phyloP scores from a whole-genome alignment of 2,113 vertebrate species.

The Telmatochromis bifrenatus region DNA sequence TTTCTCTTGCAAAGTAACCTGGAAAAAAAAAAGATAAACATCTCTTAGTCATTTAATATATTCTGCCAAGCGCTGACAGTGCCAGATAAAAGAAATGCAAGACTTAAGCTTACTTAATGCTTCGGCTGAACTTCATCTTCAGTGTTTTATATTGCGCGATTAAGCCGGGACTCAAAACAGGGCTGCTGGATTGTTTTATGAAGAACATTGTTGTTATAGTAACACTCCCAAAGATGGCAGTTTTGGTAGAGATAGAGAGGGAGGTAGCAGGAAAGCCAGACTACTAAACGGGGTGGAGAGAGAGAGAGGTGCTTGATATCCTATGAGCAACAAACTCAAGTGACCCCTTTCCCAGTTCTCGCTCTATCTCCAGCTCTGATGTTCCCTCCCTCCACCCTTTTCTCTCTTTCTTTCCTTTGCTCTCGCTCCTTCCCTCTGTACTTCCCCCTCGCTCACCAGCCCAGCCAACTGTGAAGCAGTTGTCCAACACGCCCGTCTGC shows the following conservation, averaged over 20 bases:
- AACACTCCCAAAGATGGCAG: conserved; percentile 61
- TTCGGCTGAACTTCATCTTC: conserved; percentile 3
- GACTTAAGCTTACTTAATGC: conserved; percentile 2
- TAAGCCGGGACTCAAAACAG: not conserved
- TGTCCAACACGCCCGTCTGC: conserved; percentile 64
- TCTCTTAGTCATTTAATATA: not conserved
- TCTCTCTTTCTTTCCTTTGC: not conserved
- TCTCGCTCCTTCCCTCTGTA: not conserved
- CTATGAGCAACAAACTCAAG: conserved; percentile 74
- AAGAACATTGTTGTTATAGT: conserved; percentile 38
- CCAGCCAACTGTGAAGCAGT: conserved; percentile 65
- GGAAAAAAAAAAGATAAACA: not conserved
- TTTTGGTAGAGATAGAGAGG: conserved; percentile 48
- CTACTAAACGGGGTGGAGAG: conserved; percentile 58
- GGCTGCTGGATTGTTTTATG: conserved; percentile 18
- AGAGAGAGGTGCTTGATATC: conserved; percentile 59
- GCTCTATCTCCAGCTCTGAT: conserved; percentile 36
- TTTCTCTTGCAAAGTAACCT: not conserved
- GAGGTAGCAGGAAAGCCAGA: conserved; percentile 46
- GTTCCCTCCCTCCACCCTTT: conserved; percentile 28
- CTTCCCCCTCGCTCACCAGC: conserved; percentile 28
- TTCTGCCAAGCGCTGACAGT: not conserved
- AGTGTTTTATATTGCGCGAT: conserved; percentile 21
- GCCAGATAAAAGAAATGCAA: conserved; percentile 1
- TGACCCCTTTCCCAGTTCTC: conserved; percentile 64